A percentile compares a stretch with the other conserved stretches of the same genome.
Evolutionary conservation across 1,140 invertebrate species (phyloP).

Genomic region (Babylonia areolata): DNA sequence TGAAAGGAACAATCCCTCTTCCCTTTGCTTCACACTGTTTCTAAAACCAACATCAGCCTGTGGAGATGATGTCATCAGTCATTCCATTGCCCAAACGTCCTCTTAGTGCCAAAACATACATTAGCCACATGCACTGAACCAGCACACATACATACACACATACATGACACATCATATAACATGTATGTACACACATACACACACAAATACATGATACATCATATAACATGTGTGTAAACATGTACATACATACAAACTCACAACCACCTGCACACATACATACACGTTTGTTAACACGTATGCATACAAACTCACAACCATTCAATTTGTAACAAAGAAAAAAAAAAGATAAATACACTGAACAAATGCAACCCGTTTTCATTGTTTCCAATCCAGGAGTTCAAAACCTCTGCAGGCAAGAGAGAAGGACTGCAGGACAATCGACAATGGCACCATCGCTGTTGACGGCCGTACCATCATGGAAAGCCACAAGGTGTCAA

Average conservation of each 20-base stretch:
- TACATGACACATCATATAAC: not conserved
- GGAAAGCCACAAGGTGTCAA: not conserved
- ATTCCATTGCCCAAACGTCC: not conserved
- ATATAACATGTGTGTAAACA: too few species aligned
- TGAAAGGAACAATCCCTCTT: not conserved
- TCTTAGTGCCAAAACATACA: not conserved
- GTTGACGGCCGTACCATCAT: not conserved
- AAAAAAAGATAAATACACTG: not conserved
- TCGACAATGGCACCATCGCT: not conserved
- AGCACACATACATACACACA: not conserved
- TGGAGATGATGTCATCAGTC: not conserved
- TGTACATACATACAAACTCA: too few species aligned
- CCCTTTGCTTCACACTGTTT: not conserved
- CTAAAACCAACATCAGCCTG: not conserved
- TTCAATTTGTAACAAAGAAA: not conserved
- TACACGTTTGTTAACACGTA: too few species aligned
- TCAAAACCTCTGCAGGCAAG: not conserved
- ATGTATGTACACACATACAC: not conserved
- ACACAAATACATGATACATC: not conserved
- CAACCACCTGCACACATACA: too few species aligned
- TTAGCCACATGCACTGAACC: too few species aligned
- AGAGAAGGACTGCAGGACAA: not conserved
- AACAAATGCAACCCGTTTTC: not conserved
- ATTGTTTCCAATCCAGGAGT: not conserved
- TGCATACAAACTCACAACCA: not conserved